phyloP scores from a whole-genome alignment of 2,888 invertebrate genomes.

The Tenthredo mesomela region DNA sequence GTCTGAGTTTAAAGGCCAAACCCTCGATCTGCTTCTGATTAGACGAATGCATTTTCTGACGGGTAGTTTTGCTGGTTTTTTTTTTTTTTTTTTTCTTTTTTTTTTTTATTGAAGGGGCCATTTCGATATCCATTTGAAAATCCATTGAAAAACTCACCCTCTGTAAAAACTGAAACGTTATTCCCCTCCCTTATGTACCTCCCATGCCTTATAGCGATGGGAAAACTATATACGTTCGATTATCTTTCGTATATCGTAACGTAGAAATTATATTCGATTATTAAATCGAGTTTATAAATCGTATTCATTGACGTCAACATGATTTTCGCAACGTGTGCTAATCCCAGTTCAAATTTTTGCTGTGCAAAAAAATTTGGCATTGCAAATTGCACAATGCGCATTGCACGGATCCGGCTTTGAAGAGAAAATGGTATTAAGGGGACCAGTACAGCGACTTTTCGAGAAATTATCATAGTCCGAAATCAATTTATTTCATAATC shows the following conservation, averaged over 20 bases:
- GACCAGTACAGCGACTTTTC: no score
- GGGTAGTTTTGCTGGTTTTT: not conserved
- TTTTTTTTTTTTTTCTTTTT: not conserved
- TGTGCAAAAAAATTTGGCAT: not conserved
- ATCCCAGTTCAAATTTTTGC: not conserved
- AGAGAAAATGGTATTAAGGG: not conserved
- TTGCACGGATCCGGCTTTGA: not conserved
- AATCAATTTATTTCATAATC: no score
- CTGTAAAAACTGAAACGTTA: conserved; percentile 36
- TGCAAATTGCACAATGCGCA: not conserved
- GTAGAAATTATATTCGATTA: not conserved
- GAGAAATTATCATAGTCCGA: no score
- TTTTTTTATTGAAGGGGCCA: not conserved
- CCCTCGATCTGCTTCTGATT: conserved; percentile 36
- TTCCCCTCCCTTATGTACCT: not conserved
- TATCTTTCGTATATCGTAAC: not conserved
- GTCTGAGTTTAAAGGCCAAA: not conserved
- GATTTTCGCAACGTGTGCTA: not conserved
- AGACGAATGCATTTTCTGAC: conserved; percentile 39
- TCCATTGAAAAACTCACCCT: conserved; percentile 42
- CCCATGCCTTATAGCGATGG: not conserved
- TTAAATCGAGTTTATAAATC: no score
- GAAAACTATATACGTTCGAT: not conserved
- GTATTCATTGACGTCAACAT: no score
- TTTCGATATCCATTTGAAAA: conserved; percentile 42